Base-by-base conservation (phyloP, 2,113 vertebrate species). In the Pimephales promelas region DNA sequence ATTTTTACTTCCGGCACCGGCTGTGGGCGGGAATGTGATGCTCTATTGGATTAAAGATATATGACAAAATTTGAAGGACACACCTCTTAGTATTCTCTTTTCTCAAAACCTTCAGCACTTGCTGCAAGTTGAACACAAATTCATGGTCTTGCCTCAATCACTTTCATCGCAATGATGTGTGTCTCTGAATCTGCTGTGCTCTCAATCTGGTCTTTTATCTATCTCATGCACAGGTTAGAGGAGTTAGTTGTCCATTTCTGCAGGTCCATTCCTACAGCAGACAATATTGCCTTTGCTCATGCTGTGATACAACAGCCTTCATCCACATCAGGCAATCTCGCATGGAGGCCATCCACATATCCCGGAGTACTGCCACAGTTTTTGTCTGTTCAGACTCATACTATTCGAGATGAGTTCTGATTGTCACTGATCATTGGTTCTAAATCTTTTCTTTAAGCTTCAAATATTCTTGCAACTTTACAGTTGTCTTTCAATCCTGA, bases 41-140 rank as follows among this genome's bases (percentile, higher is more conserved):
- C n/a, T n/a, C n/a, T n/a, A 68, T 47, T 49, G 18, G 62, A 64
- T 81, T 45, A 52, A 31, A 81, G 36, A 70, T 81, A 14, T 7
- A 5, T 9, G 16, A 68, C 16, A 26, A 64, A 6, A 34, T 34
- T 34, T 36, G 62, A 66, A 66, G 31, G 5, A 66, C 66, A 70
- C 66, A n/a, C 20, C 36, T 40, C 36, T 70, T 70, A 22, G 36
- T 70, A 43, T 10, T 70, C 20, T 70, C 20, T 43, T 70, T 43
- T 4, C 66, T n/a, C 66, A 70, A 18, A 43, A 43, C 36, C 43
- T 70, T 1, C 18, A 43, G 4, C 36, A 70, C 22, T 43, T 40
- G 10, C 5, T 0, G 2, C 10, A 70, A 43, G 66, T 70, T 2
- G 0, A 70, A 70, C 66, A 70, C 66, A 70, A 43, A 40, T 1